Evolutionary conservation across 2,113 vertebrate genomes (phyloP), one percentile per base, ranked within the genome.

Genomic region (Ictidomys tridecemlineatus): DNA sequence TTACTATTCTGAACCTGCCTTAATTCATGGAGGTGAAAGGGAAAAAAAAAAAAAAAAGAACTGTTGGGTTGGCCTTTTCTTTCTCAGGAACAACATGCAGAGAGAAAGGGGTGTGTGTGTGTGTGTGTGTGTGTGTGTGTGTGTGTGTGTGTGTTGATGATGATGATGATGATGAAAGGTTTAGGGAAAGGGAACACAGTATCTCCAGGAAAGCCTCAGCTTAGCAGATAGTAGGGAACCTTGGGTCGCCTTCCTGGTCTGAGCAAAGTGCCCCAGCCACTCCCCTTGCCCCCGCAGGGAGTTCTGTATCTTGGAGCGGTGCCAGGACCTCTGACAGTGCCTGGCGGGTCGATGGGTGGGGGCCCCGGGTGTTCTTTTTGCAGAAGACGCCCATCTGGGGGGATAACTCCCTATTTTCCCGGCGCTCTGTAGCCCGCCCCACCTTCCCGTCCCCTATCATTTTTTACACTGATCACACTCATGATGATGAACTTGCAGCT

Each of bases 401-500:
- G 83, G 95, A 73, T 72, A 90, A 69, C 74, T 93, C 83, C 70
- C 80, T 93, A 94, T 98, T 87, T 96, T 80, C 76, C 69, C n/a
- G 77, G 95, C 74, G 69, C 58, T 73, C 73, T 28, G 11, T 16
- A 63, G 79, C 76, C 72, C 70, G 30, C 65, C 80, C 74, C 86
- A 80, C 61, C 42, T 63, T 48, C 84, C 58, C 26, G 69, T n/a
- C 83, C 93, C 85, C 76, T 78, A 79, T 95, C 89, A 69, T 97
- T 97, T 94, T 97, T 94, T 85, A 93, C 78, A 70, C 97, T 20
- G 95, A 94, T 87, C 96, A 69, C 97, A 93, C 95, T 89, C 76
- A 4, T 39, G 93, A 69, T 77, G 94, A 93, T 97, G 95, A 98
- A 98, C 97, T 98, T 97, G 97, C 97, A 94, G 96, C 96, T 96